A percentile compares a stretch with the other conserved stretches of the same genome.
Conservation (phyloP, 1,140 invertebrate species). For the Galendromus occidentalis region DNA sequence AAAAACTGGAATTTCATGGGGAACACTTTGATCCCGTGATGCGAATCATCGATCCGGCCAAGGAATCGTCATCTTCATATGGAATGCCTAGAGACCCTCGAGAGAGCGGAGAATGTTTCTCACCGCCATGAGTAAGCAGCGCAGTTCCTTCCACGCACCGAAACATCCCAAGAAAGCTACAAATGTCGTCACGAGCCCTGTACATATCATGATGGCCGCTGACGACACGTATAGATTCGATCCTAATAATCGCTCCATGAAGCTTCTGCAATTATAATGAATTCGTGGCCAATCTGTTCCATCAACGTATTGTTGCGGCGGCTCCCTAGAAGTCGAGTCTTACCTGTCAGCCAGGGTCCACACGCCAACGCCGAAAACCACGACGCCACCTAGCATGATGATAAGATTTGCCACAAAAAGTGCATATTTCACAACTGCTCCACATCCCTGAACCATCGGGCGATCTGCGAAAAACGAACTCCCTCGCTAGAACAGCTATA, state of each 20-base stretch:
- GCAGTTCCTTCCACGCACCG: constrained; percentile 63
- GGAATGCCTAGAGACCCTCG: no score
- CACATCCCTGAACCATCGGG: constrained; percentile 25
- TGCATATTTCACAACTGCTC: constrained; percentile 28
- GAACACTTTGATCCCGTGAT: no score
- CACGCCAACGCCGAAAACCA: constrained; percentile 46
- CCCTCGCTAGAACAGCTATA: no score
- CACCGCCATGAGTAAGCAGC: constrained; percentile 67
- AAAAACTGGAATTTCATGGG: constrained; percentile 60
- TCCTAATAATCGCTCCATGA: constrained; percentile 52
- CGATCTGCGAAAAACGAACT: no score
- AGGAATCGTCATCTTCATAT: no score
- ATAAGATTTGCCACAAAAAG: constrained; percentile 29
- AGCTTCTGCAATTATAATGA: constrained; percentile 21
- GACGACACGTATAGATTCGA: constrained; percentile 61
- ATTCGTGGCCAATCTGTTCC: no score
- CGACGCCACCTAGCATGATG: constrained; percentile 42
- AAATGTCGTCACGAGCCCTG: constrained; percentile 48
- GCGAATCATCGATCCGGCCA: no score
- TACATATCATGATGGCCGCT: constrained; percentile 53
- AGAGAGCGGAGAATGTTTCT: constrained; percentile 26
- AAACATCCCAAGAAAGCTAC: constrained; percentile 64
- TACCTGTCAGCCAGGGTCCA: constrained; percentile 60
- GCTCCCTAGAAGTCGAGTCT: no score
- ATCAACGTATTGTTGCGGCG: no score